These are phyloP conservation scores for Ochotona princeps DNA, from an alignment of 2,113 vertebrate genomes.

Conservation along the genomic window DNA sequence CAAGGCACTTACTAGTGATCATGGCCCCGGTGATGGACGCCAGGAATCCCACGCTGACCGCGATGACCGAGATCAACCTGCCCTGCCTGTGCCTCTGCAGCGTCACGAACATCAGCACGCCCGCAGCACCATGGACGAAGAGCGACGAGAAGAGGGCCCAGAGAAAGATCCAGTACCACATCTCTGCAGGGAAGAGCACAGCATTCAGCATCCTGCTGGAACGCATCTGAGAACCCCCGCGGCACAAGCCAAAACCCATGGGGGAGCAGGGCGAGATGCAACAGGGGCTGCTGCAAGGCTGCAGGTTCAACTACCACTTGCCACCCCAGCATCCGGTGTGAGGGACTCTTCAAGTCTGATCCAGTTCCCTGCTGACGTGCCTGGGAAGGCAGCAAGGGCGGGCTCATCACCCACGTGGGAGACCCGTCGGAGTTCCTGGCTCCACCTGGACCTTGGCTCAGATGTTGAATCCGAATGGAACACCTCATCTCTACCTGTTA, in stretches of 20 bases:
- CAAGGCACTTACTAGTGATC: slow-evolving; percentile 95
- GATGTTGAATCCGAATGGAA: too few species aligned
- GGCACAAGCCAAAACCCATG: not conserved
- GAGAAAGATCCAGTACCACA: slow-evolving; percentile 99
- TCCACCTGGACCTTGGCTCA: too few species aligned
- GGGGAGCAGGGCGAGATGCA: not conserved
- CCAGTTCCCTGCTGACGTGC: too few species aligned
- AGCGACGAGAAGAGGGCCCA: slow-evolving; percentile 99
- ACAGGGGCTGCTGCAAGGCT: not conserved
- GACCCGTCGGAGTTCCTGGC: too few species aligned
- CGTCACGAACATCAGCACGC: slow-evolving; percentile 97
- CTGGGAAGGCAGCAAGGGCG: too few species aligned
- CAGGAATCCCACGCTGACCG: slow-evolving; percentile 96
- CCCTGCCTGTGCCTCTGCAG: slow-evolving; percentile 96
- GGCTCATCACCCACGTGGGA: too few species aligned
- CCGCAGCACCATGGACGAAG: slow-evolving; percentile 94
- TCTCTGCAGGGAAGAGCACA: slow-evolving; percentile 90
- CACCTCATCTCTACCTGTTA: too few species aligned
- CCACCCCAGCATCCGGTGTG: too few species aligned
- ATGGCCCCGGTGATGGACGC: slow-evolving; percentile 95
- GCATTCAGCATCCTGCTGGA: slow-evolving; percentile 65
- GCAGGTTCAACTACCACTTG: too few species aligned
- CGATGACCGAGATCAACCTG: slow-evolving; percentile 95
- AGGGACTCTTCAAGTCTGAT: too few species aligned
- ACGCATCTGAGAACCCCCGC: not conserved